These are phyloP conservation scores for Leptoclinus maculatus DNA, from an alignment of 2,797 vertebrate genomes.

Conservation along the genomic window DNA sequence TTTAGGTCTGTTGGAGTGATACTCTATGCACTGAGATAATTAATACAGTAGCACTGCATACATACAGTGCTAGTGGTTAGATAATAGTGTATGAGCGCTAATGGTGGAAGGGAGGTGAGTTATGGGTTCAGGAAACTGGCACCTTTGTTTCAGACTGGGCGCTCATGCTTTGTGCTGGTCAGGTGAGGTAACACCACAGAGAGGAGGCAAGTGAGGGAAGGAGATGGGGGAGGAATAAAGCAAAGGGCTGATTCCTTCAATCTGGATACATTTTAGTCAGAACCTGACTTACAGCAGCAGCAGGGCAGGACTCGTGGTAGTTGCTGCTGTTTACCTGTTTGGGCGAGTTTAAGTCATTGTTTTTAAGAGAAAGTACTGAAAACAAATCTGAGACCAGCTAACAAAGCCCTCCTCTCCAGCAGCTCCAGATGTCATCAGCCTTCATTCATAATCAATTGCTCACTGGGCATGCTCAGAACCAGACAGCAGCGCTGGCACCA, in stretches of 20 bases:
- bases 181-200: conserved; percentile 70
- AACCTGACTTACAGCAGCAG: conserved; percentile 26
- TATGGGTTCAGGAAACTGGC: conserved; percentile 31
- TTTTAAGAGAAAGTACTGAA: not conserved
- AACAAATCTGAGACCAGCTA: conserved; percentile 22
- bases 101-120: conserved; percentile 29
- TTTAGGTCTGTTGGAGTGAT: conserved; percentile 1
- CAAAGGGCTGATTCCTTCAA: conserved; percentile 26
- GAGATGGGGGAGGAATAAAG: conserved; percentile 32
- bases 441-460: conserved; percentile 20
- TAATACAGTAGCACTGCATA: conserved; percentile 4
- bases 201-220: conserved; percentile 52
- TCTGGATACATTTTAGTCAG: not conserved
- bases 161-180: conserved; percentile 69
- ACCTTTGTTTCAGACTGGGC: conserved; percentile 51
- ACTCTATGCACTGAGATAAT: not conserved
- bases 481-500: conserved; percentile 6
- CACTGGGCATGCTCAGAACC: conserved; percentile 53
- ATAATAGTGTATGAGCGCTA: conserved; percentile 7
- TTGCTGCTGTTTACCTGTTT: not conserved
- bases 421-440: conserved; percentile 17
- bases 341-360: not conserved
- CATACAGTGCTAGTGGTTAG: conserved; percentile 7
- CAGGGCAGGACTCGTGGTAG: not conserved
- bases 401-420: conserved; percentile 19